Conservation (phyloP, 2,797 vertebrate species). For the Myotis planiceps region DNA sequence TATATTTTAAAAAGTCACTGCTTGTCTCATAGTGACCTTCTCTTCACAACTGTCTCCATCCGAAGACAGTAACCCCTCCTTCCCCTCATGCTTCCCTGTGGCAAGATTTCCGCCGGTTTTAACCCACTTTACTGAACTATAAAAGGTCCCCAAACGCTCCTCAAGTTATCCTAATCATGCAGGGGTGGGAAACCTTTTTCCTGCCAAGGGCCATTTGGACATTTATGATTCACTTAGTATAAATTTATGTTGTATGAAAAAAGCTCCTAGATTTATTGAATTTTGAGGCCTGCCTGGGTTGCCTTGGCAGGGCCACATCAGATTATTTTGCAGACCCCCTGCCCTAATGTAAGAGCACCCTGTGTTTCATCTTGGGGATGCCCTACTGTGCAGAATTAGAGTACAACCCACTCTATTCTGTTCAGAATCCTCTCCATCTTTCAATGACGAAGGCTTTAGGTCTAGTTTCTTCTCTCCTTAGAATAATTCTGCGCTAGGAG, state of each 20-base stretch:
- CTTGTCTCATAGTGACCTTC: not conserved
- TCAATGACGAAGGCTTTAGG: not conserved
- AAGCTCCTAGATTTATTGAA: not conserved
- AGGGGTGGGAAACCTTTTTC: no score
- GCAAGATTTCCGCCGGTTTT: not conserved
- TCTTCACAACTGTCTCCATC: not conserved
- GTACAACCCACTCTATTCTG: not conserved
- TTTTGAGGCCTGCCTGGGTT: not conserved
- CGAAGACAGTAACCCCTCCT: not conserved
- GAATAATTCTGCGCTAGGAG: not conserved
- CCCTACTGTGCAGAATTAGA: not conserved
- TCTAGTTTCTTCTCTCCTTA: not conserved
- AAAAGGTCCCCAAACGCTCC: not conserved
- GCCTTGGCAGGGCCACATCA: not conserved
- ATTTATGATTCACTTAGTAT: no score
- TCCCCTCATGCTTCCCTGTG: not conserved
- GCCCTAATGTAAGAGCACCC: not conserved
- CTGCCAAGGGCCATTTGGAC: no score
- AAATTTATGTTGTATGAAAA: not conserved
- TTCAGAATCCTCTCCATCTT: not conserved
- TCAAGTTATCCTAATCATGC: not conserved
- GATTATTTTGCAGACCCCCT: not conserved
- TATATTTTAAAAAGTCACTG: no score
- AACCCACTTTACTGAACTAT: not conserved
- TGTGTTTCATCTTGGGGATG: not conserved